phyloP scores from a whole-genome alignment of 2,797 vertebrate species.

The Toxotes lorentzi region DNA sequence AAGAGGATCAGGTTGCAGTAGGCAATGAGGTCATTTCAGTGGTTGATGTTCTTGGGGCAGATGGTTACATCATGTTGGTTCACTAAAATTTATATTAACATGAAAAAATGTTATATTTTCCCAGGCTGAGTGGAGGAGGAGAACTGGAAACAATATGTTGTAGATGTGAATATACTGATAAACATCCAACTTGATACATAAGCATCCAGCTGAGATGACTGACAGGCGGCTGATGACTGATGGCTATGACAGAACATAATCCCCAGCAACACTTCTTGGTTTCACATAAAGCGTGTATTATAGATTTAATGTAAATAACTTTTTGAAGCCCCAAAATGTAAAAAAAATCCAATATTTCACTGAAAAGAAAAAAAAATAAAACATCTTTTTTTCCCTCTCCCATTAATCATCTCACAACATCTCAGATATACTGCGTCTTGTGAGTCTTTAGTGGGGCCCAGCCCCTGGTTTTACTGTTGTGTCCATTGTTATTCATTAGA shows the following conservation, averaged over 20 bases:
- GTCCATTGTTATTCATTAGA: too few species aligned
- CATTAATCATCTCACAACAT: neutral
- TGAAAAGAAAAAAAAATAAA: too few species aligned
- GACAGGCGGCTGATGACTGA: too few species aligned
- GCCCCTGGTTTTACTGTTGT: too few species aligned
- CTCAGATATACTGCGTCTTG: too few species aligned
- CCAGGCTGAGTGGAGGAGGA: neutral
- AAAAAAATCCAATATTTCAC: too few species aligned
- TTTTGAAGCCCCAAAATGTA: neutral
- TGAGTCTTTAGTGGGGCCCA: neutral
- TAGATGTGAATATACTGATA: neutral
- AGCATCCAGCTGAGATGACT: neutral
- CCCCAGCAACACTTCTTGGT: neutral
- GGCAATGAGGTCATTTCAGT: conserved; percentile 60
- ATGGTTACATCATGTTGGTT: conserved; percentile 64
- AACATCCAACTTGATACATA: neutral
- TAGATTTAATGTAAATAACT: neutral
- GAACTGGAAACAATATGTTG: conserved; percentile 7
- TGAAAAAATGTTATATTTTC: neutral
- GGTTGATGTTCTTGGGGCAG: conserved; percentile 62
- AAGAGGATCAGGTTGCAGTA: conserved; percentile 73
- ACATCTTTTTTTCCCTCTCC: too few species aligned
- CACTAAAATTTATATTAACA: conserved; percentile 3
- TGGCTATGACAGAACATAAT: neutral
- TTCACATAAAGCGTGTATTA: neutral